Conservation (phyloP, 1,140 invertebrate species). For the Aphelenchoides avenae region DNA sequence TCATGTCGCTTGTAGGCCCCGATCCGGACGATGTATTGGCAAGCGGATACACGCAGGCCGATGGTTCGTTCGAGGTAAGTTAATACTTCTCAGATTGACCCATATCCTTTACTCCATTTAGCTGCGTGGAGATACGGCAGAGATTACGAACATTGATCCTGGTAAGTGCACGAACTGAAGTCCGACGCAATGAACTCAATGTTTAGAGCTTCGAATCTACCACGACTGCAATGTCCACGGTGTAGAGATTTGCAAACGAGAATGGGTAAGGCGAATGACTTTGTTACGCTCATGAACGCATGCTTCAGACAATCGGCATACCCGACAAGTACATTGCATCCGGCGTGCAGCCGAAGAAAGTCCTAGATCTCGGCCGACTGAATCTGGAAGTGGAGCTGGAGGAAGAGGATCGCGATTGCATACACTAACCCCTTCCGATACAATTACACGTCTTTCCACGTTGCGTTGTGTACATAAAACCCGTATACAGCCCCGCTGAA, state of each 20-base stretch:
- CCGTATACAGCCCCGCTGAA: no score
- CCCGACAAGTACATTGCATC: conserved; percentile 55
- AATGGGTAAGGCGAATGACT: conserved; percentile 44
- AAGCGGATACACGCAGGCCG: conserved; percentile 33
- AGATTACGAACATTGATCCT: conserved; percentile 57
- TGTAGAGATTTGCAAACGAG: conserved; percentile 56
- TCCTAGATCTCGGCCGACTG: conserved; percentile 24
- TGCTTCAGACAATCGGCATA: conserved; percentile 42
- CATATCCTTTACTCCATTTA: no score
- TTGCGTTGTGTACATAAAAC: no score
- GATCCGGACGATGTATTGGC: conserved; percentile 57
- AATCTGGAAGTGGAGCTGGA: conserved; percentile 54
- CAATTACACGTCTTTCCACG: background rate
- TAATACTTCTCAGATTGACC: no score
- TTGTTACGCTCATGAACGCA: conserved; percentile 1
- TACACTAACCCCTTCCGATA: conserved; percentile 22
- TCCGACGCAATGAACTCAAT: conserved; percentile 4
- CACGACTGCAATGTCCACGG: conserved; percentile 52
- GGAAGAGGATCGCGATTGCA: conserved; percentile 47
- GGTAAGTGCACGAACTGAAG: conserved; percentile 5
- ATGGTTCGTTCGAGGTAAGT: conserved; percentile 42
- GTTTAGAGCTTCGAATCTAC: conserved; percentile 50
- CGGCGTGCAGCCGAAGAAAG: conserved; percentile 30
- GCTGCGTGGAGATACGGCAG: conserved; percentile 49
- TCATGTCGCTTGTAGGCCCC: conserved; percentile 36